Conservation (phyloP, 2,797 vertebrate species). For the Lophius americanus region DNA sequence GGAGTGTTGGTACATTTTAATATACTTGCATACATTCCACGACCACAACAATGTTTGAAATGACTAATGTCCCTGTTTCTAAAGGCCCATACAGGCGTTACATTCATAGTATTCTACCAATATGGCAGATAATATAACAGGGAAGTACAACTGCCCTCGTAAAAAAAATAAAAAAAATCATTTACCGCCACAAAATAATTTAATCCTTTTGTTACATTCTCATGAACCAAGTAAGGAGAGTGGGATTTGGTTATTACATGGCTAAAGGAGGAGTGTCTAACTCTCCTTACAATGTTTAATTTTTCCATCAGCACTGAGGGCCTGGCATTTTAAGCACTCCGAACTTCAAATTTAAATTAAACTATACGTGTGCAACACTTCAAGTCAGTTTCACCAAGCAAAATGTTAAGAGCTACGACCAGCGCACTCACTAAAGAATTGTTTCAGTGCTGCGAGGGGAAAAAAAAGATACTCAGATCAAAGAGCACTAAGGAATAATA, state of each 20-base stretch:
- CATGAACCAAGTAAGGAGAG: conserved; percentile 30
- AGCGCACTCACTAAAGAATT: conserved; percentile 50
- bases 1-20: conserved; percentile 29
- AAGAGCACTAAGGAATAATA: conserved; percentile 26
- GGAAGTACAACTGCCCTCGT: conserved; percentile 63
- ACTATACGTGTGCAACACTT: conserved; percentile 11
- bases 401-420: conserved; percentile 60
- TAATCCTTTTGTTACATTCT: conserved; percentile 31
- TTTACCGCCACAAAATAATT: conserved; percentile 34
- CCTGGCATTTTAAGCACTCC: conserved; percentile 38
- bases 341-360: conserved; percentile 20
- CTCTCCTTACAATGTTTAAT: conserved; percentile 18
- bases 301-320: conserved; percentile 35
- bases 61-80: conserved; percentile 59
- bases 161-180: conserved; percentile 40
- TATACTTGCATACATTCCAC: conserved; percentile 66
- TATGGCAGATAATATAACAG: conserved; percentile 82
- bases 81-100: conserved; percentile 79
- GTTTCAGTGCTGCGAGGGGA: conserved; percentile 40
- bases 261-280: conserved; percentile 41
- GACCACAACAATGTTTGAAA: conserved; percentile 53
- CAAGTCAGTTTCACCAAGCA: conserved; percentile 27
- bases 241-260: conserved; percentile 56
- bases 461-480: conserved; percentile 15
- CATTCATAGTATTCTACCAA: conserved; percentile 83